These are phyloP conservation scores for Butastur rufipennis DNA, from an alignment of 2,113 vertebrate genomes.

Conservation along the genomic window DNA sequence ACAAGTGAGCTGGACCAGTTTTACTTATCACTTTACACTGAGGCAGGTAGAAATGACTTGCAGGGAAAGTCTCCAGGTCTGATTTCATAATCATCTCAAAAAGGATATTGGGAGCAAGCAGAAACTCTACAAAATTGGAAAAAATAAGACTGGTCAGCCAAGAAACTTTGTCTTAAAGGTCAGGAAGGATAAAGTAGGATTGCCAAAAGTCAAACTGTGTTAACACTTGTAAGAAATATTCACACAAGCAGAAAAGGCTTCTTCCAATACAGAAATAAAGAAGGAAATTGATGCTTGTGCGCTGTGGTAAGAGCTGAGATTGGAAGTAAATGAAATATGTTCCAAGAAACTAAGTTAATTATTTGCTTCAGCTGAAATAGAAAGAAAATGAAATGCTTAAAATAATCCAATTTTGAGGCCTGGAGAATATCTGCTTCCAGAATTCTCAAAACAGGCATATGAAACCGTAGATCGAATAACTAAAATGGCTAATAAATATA, in stretches of 20 bases:
- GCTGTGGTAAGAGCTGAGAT: not conserved
- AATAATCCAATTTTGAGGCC: not conserved
- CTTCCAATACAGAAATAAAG: not conserved
- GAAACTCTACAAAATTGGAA: not conserved
- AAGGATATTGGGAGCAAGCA: not conserved
- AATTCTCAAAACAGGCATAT: not conserved
- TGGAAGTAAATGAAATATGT: not conserved
- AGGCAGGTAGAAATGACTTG: not conserved
- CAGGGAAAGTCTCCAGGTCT: not conserved
- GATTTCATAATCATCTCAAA: not conserved
- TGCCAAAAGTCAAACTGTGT: not conserved
- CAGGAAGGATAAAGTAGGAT: not conserved
- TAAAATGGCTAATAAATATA: not conserved
- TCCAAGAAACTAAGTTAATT: not conserved
- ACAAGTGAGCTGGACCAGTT: not conserved
- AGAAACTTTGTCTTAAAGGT: not conserved
- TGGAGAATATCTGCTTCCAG: not conserved
- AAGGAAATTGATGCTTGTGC: not conserved
- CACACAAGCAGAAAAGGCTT: not conserved
- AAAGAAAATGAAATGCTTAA: not conserved
- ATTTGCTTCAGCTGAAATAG: slow-evolving; percentile 2
- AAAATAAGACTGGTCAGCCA: not conserved
- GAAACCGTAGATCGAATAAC: not conserved
- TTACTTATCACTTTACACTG: not conserved
- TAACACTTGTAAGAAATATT: not conserved